Conservation (phyloP, 2,888 invertebrate genomes). For the Ochropacha duplaris region DNA sequence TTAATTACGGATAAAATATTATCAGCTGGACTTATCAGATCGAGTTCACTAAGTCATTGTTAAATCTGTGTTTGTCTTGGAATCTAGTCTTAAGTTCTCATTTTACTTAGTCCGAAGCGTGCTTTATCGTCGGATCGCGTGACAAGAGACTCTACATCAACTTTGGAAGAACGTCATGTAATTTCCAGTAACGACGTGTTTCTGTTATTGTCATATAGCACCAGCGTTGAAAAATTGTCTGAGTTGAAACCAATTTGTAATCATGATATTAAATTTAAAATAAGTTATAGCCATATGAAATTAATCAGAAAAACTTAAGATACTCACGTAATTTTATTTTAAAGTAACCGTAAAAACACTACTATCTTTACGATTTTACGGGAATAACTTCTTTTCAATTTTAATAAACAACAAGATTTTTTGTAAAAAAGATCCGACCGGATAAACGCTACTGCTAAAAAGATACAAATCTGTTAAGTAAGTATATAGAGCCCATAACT, state of each 20-base stretch:
- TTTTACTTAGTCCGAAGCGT: constrained; percentile 50
- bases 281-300: neutral
- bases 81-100: constrained; percentile 24
- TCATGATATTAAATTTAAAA: constrained; percentile 12
- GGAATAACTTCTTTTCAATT: neutral
- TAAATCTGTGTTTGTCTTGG: constrained; percentile 37
- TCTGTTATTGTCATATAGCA: constrained; percentile 69
- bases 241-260: constrained; percentile 27
- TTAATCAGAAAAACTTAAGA: neutral
- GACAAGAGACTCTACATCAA: constrained; percentile 66
- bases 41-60: constrained; percentile 25
- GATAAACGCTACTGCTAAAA: constrained; percentile 18
- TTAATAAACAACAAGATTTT: neutral
- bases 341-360: neutral
- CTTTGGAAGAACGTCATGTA: constrained; percentile 68
- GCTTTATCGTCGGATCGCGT: constrained; percentile 74
- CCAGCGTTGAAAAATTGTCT: constrained; percentile 42
- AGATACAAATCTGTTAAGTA: constrained; percentile 49
- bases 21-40: constrained; percentile 20
- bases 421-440: neutral
- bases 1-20: constrained; percentile 15
- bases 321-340: neutral
- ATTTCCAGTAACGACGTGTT: constrained; percentile 78
- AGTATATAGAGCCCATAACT: constrained; percentile 59
- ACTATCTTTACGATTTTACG: neutral